Evolutionary conservation across 2,888 invertebrate genomes (phyloP).

Genomic region (Orgyia antiqua): DNA sequence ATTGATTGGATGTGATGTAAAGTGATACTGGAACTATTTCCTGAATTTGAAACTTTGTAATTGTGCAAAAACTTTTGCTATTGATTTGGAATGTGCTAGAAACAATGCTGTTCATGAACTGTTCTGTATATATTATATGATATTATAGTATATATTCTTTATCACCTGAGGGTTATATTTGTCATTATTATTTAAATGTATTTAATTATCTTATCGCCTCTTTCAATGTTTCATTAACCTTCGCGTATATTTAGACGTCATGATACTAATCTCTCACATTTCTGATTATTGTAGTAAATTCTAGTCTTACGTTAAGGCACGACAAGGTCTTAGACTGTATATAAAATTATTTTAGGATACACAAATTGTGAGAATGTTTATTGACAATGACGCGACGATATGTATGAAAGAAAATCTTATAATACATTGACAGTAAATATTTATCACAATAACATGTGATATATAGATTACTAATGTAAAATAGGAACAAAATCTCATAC

Average conservation of each 20-base stretch:
- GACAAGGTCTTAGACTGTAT: conserved; percentile 65
- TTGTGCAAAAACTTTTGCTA: conserved; percentile 25
- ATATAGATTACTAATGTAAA: conserved; percentile 60
- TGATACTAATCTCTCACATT: conserved; percentile 49
- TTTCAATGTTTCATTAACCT: conserved; percentile 33
- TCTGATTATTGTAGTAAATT: conserved; percentile 69
- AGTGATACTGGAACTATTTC: too few species aligned
- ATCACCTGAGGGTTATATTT: conserved; percentile 32
- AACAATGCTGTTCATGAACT: conserved; percentile 38
- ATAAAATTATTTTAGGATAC: conserved; percentile 58
- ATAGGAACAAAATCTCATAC: conserved; percentile 63
- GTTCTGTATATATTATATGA: conserved; percentile 36
- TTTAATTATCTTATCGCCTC: conserved; percentile 45
- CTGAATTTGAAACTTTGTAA: conserved; percentile 5
- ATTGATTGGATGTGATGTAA: conserved; percentile 8
- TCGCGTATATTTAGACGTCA: conserved; percentile 37
- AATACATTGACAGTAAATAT: conserved; percentile 52
- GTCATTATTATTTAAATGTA: conserved; percentile 30
- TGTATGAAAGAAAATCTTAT: conserved; percentile 21
- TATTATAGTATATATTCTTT: conserved; percentile 28
- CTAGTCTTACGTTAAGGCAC: conserved; percentile 75
- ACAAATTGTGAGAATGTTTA: conserved; percentile 59
- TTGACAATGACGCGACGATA: conserved; percentile 32
- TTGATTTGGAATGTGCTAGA: conserved; percentile 22
- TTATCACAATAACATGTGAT: conserved; percentile 67